phyloP scores from a whole-genome alignment of 37 sponge, comb jelly and placozoan species.

The Haliclona indistincta region DNA sequence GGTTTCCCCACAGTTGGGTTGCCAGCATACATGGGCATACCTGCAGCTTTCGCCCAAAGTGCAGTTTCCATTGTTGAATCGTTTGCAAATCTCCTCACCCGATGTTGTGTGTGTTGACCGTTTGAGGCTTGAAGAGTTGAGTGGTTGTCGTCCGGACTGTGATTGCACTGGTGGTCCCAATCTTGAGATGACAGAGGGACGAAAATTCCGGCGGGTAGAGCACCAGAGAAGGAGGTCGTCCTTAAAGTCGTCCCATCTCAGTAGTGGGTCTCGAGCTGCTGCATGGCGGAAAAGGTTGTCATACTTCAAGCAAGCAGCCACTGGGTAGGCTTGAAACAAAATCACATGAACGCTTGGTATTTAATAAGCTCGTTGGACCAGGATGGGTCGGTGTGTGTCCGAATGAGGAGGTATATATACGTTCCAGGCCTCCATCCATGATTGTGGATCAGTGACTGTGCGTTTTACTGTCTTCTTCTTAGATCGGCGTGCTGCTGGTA shows the following conservation, averaged over 20 bases:
- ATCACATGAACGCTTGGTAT: conserved; percentile 31
- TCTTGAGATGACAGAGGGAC: background rate
- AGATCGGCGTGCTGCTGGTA: background rate
- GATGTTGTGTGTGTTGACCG: conserved; percentile 5
- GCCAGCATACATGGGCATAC: conserved; percentile 40
- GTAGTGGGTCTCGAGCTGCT: conserved; percentile 22
- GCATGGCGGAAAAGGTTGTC: conserved; percentile 20
- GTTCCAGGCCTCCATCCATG: conserved; percentile 54
- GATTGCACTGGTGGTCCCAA: conserved; percentile 16
- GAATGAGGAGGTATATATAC: conserved; percentile 3
- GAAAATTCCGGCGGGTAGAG: background rate
- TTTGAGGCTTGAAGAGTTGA: background rate
- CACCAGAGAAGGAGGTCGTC: conserved; percentile 25
- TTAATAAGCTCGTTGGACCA: conserved; percentile 18
- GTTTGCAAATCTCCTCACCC: conserved; percentile 26
- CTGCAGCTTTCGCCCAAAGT: conserved; percentile 16
- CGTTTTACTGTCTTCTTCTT: background rate
- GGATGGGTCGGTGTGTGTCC: background rate
- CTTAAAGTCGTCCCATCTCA: conserved; percentile 27
- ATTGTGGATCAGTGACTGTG: background rate
- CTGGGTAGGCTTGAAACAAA: background rate
- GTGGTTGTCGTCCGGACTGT: background rate
- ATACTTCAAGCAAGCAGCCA: conserved; percentile 17
- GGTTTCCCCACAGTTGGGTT: conserved; percentile 8
- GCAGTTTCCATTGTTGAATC: conserved; percentile 23